Base-by-base conservation (phyloP, 1,140 invertebrate species). In the Conus ventricosus region DNA sequence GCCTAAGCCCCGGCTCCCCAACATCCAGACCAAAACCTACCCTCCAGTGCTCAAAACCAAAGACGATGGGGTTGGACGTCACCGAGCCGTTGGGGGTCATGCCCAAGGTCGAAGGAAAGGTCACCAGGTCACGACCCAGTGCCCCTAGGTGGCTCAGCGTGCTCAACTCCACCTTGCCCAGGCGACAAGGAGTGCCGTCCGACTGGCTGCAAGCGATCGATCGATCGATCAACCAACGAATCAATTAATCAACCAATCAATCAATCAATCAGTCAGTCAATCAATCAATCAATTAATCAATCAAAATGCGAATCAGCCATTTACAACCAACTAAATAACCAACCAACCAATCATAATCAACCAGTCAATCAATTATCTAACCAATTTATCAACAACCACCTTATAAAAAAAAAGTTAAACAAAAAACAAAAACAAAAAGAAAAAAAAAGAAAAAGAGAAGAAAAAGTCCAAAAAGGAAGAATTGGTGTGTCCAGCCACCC, bases 1-100 rank as follows among this genome's bases (percentile, higher is more conserved):
- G 0, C 54, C 51, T 53, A 23, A 55, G 13, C 4, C 27, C 7
- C 39, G 0, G 15, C 51, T 53, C 51, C 4, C 20, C 81, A 83
- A 23, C 25, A 2, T 55, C 23, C 25, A 53, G 5, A 63, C 11
- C 11, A 57, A 84, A 60, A 60, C 57, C 4, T 27, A 87, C 85
- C 39, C 25, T 67, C 71, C 85, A 87, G 6, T 39, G 39, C 5
- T 87, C 71, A 75, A 78, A 87, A n/a, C 53, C 85, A n/a, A 87
- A 57, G 13, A 78, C 75, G 5, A 25, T 54, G 11, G 85, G 85
- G 75, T 87, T 87, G 4, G 54, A 23, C 17, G 27, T 54, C 51
- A 54, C 17, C 6, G 20, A n/a, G n/a, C 85, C 51, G 13, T 67
- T 75, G 5, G 51, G 1, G 55, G 63, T 86, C 51, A 55, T 1